These are phyloP conservation scores for Herminia tarsipennalis DNA, from an alignment of 2,888 invertebrate genomes.

Conservation along the genomic window DNA sequence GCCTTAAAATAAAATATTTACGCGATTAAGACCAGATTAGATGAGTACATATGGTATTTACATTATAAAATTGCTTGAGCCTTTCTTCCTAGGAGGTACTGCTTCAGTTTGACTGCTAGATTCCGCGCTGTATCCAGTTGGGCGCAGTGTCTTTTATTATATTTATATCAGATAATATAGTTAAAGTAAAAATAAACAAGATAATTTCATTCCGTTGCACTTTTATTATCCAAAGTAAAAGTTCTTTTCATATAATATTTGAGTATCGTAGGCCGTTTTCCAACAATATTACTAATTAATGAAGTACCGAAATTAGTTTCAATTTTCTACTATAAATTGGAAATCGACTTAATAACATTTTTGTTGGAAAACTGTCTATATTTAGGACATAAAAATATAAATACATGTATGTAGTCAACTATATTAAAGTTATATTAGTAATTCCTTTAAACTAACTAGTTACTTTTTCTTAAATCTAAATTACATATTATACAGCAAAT, in stretches of 20 bases:
- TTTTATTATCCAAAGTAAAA: constrained; percentile 43
- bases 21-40: no score
- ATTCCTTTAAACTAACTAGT: constrained; percentile 15
- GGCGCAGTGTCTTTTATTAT: no score
- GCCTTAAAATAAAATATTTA: no score
- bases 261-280: constrained; percentile 50
- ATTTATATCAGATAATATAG: neutral
- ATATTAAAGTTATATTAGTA: constrained; percentile 34
- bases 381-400: constrained; percentile 26
- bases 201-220: constrained; percentile 32
- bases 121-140: no score
- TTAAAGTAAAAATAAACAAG: constrained; percentile 1
- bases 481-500: constrained; percentile 8
- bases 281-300: constrained; percentile 24
- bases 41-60: no score
- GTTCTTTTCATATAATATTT: constrained; percentile 35
- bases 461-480: constrained; percentile 19
- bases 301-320: constrained; percentile 9
- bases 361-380: constrained; percentile 34
- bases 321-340: no score
- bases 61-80: no score
- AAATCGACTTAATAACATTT: constrained; percentile 20
- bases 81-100: no score
- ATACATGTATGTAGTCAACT: constrained; percentile 30
- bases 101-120: no score